phyloP scores from a whole-genome alignment of 2,113 vertebrate species.

The Anhinga rufa region DNA sequence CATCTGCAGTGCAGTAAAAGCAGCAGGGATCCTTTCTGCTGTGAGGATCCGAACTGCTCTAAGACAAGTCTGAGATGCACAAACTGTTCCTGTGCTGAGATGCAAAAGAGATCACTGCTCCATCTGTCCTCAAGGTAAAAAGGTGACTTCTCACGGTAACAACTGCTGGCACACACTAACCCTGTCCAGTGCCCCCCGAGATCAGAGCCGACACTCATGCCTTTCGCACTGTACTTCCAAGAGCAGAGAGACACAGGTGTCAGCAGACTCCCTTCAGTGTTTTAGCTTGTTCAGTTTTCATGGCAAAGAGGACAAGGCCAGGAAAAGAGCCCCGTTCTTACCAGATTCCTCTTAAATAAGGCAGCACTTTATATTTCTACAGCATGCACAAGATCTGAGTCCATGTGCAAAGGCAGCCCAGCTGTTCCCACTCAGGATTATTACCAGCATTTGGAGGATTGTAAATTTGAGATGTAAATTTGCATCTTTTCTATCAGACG shows the following conservation, averaged over 20 bases:
- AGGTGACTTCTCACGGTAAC: background rate
- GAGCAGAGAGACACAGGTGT: background rate
- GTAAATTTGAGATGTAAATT: background rate
- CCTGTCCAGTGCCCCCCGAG: fast-evolving
- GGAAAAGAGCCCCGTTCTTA: background rate
- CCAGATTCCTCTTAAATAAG: background rate
- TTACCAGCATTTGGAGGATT: background rate
- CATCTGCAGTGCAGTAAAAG: background rate
- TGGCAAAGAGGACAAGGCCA: background rate
- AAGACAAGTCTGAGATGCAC: background rate
- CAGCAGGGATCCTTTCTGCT: background rate
- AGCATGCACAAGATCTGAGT: background rate
- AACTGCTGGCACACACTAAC: background rate
- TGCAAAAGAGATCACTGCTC: background rate
- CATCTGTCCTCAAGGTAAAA: background rate
- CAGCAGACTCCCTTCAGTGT: background rate
- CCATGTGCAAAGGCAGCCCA: background rate
- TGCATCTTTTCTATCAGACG: background rate
- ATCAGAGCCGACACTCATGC: background rate
- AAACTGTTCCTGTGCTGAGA: background rate
- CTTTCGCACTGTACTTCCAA: background rate
- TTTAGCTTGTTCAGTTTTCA: background rate
- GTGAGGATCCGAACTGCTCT: background rate
- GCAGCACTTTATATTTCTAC: background rate
- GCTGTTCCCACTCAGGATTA: background rate